Conservation (phyloP, 2,888 invertebrate species). For the Slavum lentiscoides region DNA sequence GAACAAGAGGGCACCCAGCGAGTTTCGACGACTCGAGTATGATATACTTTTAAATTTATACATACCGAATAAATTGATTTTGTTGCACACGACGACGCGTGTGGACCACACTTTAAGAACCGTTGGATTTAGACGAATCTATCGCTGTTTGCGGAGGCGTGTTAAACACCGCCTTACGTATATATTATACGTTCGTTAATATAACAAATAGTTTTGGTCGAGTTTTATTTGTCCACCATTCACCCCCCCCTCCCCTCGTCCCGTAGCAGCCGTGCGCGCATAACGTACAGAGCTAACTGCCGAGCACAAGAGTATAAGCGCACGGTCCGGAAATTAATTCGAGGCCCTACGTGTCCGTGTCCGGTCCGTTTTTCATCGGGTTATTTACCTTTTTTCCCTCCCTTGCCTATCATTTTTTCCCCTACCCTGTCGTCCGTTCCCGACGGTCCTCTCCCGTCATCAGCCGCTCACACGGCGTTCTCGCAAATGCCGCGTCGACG, state of each 20-base stretch:
- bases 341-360: slow-evolving; percentile 8
- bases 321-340: slow-evolving; percentile 49
- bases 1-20: too few species aligned
- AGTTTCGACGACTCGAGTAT: too few species aligned
- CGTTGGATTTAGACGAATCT: too few species aligned
- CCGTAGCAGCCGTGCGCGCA: not conserved
- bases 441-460: not conserved
- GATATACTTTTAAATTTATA: too few species aligned
- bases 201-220: slow-evolving; percentile 25
- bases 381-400: slow-evolving; percentile 35
- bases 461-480: not conserved
- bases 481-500: slow-evolving; percentile 18
- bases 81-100: too few species aligned
- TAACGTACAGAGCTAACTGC: not conserved
- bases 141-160: too few species aligned
- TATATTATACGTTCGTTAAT: too few species aligned
- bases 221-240: slow-evolving; percentile 13
- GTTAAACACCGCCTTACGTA: too few species aligned
- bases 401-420: not conserved
- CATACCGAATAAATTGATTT: too few species aligned
- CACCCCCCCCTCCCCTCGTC: not conserved
- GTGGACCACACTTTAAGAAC: too few species aligned
- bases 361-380: slow-evolving; percentile 41
- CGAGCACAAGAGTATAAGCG: not conserved
- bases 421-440: not conserved